A percentile compares a stretch with the other conserved stretches of the same genome.
Evolutionary conservation across 2,113 vertebrate genomes (phyloP).

Genomic region (Meles meles): DNA sequence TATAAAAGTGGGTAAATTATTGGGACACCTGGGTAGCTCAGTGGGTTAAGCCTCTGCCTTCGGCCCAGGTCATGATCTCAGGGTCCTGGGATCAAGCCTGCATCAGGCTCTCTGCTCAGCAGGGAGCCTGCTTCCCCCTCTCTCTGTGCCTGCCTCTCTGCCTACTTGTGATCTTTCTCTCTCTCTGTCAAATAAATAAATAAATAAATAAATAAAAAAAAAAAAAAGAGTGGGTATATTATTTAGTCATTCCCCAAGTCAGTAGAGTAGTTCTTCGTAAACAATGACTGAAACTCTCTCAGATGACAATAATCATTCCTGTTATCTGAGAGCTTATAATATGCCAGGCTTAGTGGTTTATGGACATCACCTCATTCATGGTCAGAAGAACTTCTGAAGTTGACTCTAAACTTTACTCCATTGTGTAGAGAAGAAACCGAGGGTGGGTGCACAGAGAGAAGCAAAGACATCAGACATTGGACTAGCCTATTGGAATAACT

Average conservation of each 20-base stretch:
- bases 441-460: neutral
- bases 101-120: too few relatives aligned
- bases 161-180: too few relatives aligned
- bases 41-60: too few relatives aligned
- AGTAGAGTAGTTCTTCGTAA: neutral
- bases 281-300: neutral
- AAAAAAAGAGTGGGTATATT: neutral
- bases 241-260: neutral
- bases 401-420: neutral
- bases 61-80: too few relatives aligned
- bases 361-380: neutral
- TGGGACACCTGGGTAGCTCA: too few relatives aligned
- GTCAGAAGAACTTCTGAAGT: neutral
- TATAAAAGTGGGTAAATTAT: neutral
- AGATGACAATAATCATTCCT: neutral
- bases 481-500: neutral
- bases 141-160: too few relatives aligned
- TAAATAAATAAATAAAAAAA: too few relatives aligned
- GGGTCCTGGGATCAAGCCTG: too few relatives aligned
- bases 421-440: neutral
- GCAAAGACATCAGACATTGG: neutral
- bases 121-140: too few relatives aligned
- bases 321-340: neutral
- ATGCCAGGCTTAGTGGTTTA: neutral
- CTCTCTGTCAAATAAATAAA: too few relatives aligned